Percentiles rank a stretch among this genome's conserved stretches.
Conservation (phyloP, 92 coral and sea anemone species). For the Meandrina meandrites region DNA sequence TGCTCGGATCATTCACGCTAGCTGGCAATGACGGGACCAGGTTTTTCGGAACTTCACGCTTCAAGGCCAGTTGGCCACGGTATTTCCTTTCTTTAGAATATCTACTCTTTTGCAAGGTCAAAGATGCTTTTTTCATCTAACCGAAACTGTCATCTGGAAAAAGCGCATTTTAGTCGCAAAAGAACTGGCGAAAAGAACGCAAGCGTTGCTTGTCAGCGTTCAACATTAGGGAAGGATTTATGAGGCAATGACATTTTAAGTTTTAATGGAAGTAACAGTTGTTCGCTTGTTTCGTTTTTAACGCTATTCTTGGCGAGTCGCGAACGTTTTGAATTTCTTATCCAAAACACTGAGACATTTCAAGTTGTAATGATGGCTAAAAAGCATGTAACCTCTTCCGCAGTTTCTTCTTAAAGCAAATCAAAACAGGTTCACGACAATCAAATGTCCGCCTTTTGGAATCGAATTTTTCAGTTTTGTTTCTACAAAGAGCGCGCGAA, state of each 20-base stretch:
- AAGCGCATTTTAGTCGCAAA: not conserved
- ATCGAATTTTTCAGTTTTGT: not conserved
- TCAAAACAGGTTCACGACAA: not conserved
- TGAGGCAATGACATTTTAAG: not conserved
- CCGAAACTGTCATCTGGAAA: not conserved
- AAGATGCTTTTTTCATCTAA: conserved; percentile 3
- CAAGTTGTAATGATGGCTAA: not conserved
- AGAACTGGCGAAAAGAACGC: not conserved
- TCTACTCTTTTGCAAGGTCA: not conserved
- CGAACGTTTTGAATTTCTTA: conserved; percentile 1
- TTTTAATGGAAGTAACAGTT: conserved; percentile 13
- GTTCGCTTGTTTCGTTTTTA: not conserved
- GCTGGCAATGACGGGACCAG: conserved; percentile 2
- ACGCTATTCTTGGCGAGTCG: not conserved
- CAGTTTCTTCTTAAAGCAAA: not conserved
- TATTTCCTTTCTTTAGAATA: not conserved
- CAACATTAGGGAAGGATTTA: not conserved
- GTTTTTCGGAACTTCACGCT: not conserved
- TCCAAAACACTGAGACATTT: conserved; percentile 1
- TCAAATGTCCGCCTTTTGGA: not conserved
- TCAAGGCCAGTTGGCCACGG: not conserved
- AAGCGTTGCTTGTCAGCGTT: not conserved
- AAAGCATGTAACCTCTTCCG: not conserved
- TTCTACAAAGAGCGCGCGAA: not conserved
- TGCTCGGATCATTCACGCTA: conserved; percentile 2